Percentiles rank a stretch among this genome's conserved stretches.
Conservation (phyloP, 64 coral and sea anemone species). For the Montipora foliosa region DNA sequence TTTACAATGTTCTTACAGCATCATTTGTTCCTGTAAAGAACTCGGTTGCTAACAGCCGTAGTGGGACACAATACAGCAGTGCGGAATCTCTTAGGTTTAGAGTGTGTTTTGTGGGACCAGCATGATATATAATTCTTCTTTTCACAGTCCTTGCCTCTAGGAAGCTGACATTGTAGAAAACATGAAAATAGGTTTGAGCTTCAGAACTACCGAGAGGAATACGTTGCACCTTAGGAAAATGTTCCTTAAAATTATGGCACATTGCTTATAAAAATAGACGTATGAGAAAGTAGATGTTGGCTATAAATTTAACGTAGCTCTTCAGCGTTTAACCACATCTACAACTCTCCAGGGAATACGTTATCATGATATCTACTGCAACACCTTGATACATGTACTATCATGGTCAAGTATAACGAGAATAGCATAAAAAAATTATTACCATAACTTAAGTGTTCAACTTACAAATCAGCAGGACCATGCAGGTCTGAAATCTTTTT, state of each 20-base stretch:
- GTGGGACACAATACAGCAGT: conserved; percentile 89
- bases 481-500: conserved; percentile 74
- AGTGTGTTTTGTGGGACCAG: conserved; percentile 96
- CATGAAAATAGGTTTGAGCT: background rate
- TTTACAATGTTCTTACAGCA: conserved; percentile 59
- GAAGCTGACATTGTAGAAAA: conserved; percentile 59
- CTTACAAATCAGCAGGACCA: conserved; percentile 80
- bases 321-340: too few relatives aligned
- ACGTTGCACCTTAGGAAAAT: background rate
- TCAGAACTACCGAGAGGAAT: background rate
- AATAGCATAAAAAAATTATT: conserved; percentile 39
- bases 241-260: too few relatives aligned
- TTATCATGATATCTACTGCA: background rate
- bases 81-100: conserved; percentile 81
- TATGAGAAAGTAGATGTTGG: too few relatives aligned
- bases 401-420: too few relatives aligned
- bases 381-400: too few relatives aligned
- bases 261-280: too few relatives aligned
- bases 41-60: conserved; percentile 90
- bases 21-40: conserved; percentile 84
- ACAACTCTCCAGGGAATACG: too few relatives aligned
- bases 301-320: too few relatives aligned
- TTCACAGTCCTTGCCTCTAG: conserved; percentile 74
- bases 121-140: conserved; percentile 94
- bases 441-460: background rate